Conservation (phyloP, 2,113 vertebrate genomes). For the Gallinago paraguaiae region DNA sequence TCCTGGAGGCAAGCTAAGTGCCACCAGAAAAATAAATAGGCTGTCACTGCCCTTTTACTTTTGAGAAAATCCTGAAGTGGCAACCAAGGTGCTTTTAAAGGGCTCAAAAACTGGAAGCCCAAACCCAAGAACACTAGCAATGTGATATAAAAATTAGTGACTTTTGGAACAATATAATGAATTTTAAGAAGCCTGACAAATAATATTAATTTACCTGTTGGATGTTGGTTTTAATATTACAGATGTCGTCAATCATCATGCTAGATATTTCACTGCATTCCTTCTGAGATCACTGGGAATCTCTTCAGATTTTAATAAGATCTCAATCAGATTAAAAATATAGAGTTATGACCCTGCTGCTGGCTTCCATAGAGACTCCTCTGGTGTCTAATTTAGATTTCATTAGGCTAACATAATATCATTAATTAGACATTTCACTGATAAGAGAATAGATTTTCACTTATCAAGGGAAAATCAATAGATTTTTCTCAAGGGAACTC, state of each 20-base stretch:
- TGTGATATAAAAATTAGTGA: neutral
- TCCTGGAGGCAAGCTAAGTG: neutral
- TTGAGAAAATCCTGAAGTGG: neutral
- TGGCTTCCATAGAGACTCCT: neutral
- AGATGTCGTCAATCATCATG: neutral
- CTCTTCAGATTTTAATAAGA: neutral
- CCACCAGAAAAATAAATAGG: neutral
- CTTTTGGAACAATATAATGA: neutral
- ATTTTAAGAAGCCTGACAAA: neutral
- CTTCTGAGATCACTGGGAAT: neutral
- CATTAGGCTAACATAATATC: slow-evolving; percentile 12
- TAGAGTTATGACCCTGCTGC: neutral
- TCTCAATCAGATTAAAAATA: slow-evolving; percentile 1
- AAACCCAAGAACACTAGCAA: neutral
- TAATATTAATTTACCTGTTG: neutral
- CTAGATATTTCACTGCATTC: neutral
- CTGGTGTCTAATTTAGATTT: slow-evolving; percentile 47
- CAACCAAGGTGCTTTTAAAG: neutral
- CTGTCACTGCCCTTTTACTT: neutral
- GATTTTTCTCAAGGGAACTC: slow-evolving; percentile 14
- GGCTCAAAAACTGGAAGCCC: neutral
- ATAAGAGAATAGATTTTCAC: slow-evolving; percentile 36
- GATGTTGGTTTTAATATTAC: neutral
- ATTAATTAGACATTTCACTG: slow-evolving; percentile 47
- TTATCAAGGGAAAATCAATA: slow-evolving; percentile 33